phyloP scores from a whole-genome alignment of 1,140 invertebrate genomes.

The Calosoma granatense region DNA sequence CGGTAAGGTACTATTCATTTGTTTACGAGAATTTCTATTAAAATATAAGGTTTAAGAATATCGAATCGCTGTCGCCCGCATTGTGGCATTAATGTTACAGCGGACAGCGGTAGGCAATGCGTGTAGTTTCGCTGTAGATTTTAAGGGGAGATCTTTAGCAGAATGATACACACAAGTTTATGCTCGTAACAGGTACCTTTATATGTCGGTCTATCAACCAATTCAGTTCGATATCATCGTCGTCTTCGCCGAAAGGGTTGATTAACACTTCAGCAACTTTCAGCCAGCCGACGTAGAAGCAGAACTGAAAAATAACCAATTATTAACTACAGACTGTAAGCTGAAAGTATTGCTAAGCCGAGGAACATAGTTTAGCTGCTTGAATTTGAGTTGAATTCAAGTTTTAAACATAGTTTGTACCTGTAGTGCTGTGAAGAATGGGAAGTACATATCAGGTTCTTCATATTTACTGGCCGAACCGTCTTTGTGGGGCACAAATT shows the following conservation, averaged over 20 bases:
- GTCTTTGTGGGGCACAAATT: constrained; percentile 55
- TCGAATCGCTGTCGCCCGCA: too few relatives aligned
- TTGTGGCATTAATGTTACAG: too few relatives aligned
- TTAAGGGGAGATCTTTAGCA: too few relatives aligned
- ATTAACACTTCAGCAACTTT: constrained; percentile 89
- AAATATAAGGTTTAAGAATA: too few relatives aligned
- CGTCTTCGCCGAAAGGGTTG: constrained; percentile 89
- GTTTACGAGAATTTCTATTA: too few relatives aligned
- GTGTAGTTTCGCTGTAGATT: too few relatives aligned
- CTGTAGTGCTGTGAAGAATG: constrained; percentile 83
- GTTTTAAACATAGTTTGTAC: constrained; percentile 36
- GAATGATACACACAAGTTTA: too few relatives aligned
- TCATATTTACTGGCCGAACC: constrained; percentile 49
- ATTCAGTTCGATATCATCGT: constrained; percentile 88
- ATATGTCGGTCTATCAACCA: constrained; percentile 84
- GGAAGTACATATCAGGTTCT: constrained; percentile 81
- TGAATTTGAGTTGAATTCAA: not conserved
- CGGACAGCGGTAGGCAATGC: too few relatives aligned
- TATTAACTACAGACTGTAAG: constrained; percentile 4
- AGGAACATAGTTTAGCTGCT: not conserved
- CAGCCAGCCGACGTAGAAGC: constrained; percentile 94
- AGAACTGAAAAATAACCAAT: constrained; percentile 60
- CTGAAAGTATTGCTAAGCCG: constrained; percentile 13
- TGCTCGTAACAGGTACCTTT: too few relatives aligned
- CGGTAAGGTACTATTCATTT: too few relatives aligned